Evolutionary conservation across 1,140 invertebrate species (phyloP).

Genomic region (Caenorhabditis latens): DNA sequence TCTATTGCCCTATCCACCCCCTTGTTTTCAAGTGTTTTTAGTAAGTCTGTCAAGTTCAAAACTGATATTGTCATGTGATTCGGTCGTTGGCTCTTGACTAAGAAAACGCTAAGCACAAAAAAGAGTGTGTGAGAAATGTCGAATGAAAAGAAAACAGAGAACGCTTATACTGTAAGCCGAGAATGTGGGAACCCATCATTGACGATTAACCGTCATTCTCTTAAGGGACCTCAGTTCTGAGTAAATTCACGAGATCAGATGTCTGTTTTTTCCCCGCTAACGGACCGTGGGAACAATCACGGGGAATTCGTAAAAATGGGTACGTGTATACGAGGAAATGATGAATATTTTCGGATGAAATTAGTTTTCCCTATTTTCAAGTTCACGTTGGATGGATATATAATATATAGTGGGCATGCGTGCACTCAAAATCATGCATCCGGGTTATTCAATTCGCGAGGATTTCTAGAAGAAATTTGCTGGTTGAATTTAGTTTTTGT

Average conservation of each 20-base stretch:
- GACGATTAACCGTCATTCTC: neutral
- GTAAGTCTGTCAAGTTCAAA: constrained; percentile 40
- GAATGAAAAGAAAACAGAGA: constrained; percentile 17
- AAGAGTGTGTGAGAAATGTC: neutral
- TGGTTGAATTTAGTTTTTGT: neutral
- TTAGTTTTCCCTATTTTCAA: neutral
- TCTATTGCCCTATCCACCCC: neutral
- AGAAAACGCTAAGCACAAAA: neutral
- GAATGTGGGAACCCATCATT: constrained; percentile 15
- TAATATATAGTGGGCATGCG: neutral
- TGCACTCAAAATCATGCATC: constrained; percentile 18
- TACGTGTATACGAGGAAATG: neutral
- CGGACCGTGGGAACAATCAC: neutral
- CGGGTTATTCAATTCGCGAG: constrained; percentile 13
- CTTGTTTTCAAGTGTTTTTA: constrained; percentile 39
- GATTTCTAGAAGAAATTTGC: neutral
- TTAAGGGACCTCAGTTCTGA: neutral
- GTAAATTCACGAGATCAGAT: constrained; percentile 1
- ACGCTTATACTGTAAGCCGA: neutral
- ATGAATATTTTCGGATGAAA: constrained; percentile 14
- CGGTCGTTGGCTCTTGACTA: constrained; percentile 9
- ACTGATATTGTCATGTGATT: constrained; percentile 55
- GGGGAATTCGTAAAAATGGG: neutral
- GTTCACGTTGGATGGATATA: neutral
- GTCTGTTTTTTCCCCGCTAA: constrained; percentile 6